These are phyloP conservation scores for Vulpes lagopus DNA, from an alignment of 2,113 vertebrate species.

Conservation along the genomic window DNA sequence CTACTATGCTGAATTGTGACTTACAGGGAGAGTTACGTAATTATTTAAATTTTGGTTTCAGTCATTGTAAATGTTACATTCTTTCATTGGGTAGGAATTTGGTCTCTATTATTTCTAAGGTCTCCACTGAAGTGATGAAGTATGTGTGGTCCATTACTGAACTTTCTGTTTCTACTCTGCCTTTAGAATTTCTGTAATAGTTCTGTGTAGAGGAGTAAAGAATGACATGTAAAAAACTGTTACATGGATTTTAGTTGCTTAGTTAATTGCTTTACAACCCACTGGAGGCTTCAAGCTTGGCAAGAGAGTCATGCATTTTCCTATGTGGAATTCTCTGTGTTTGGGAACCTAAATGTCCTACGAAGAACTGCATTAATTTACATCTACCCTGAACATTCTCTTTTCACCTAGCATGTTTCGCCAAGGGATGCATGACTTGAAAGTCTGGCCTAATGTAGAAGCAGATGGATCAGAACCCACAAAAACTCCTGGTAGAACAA, in stretches of 20 bases:
- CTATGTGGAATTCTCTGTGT: conserved; percentile 48
- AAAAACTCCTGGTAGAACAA: conserved; percentile 96
- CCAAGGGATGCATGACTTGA: conserved; percentile 99
- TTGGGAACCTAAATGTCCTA: conserved; percentile 34
- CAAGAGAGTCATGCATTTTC: conserved; percentile 48
- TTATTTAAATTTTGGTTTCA: conserved; percentile 34
- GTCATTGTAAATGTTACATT: background rate
- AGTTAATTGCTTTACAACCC: conserved; percentile 51
- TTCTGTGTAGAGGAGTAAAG: background rate
- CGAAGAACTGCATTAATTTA: conserved; percentile 62
- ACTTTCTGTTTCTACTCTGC: background rate
- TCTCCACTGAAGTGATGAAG: background rate
- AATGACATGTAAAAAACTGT: conserved; percentile 6
- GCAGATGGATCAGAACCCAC: conserved; percentile 96
- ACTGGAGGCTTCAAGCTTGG: background rate
- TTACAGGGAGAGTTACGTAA: background rate
- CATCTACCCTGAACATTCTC: conserved; percentile 39
- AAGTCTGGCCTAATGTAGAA: conserved; percentile 98
- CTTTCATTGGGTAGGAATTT: background rate
- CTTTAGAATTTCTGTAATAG: background rate
- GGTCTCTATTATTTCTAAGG: background rate
- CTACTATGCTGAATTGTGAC: background rate
- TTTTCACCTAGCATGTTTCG: conserved; percentile 94
- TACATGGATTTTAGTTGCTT: conserved; percentile 36
- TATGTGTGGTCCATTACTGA: background rate